A percentile compares a stretch with the other conserved stretches of the same genome.
Conservation (phyloP, 2,797 vertebrate species). For the Nannoperca obscura region DNA sequence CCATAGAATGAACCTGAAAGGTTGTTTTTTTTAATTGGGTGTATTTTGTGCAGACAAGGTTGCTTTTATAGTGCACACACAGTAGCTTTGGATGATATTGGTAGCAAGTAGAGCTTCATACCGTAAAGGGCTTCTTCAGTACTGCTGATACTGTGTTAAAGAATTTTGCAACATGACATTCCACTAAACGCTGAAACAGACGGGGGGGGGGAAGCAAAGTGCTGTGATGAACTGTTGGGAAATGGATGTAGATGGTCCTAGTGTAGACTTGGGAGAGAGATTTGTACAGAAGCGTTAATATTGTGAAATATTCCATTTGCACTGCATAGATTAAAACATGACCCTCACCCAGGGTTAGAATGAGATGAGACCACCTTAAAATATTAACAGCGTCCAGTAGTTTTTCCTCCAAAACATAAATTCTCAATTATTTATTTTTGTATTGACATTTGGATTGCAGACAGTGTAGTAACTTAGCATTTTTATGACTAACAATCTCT, state of each 20-base stretch:
- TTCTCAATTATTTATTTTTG: constrained; percentile 79
- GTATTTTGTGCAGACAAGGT: constrained; percentile 50
- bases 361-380: constrained; percentile 34
- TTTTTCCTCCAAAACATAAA: constrained; percentile 50
- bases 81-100: constrained; percentile 40
- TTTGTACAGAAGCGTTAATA: constrained; percentile 68
- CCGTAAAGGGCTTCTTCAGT: constrained; percentile 48
- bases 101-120: constrained; percentile 37
- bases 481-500: constrained; percentile 62
- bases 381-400: constrained; percentile 30
- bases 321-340: constrained; percentile 65
- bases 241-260: constrained; percentile 26
- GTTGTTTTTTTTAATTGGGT: constrained; percentile 50
- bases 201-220: constrained; percentile 15
- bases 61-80: constrained; percentile 70
- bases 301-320: constrained; percentile 74
- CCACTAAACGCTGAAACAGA: constrained; percentile 57
- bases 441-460: constrained; percentile 70
- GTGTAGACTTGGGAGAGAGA: constrained; percentile 50
- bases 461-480: constrained; percentile 37
- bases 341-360: constrained; percentile 32
- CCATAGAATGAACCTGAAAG: constrained; percentile 36
- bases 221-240: constrained; percentile 37
- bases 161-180: constrained; percentile 64
- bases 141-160: constrained; percentile 37